A percentile compares a stretch with the other conserved stretches of the same genome.
Evolutionary conservation across 1,140 invertebrate genomes (phyloP).

Genomic region (Temnothorax curvispinosus): DNA sequence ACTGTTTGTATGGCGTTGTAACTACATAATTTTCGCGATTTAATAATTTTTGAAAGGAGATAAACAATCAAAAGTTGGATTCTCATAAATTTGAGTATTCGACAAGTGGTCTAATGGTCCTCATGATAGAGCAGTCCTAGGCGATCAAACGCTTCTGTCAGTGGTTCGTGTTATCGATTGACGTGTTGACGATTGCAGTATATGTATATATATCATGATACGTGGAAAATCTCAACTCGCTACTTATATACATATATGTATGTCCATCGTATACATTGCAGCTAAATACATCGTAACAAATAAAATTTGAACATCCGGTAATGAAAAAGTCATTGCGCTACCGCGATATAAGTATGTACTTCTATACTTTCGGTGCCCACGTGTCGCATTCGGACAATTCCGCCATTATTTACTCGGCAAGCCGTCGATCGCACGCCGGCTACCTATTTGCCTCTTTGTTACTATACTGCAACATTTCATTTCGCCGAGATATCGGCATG

Average conservation of each 20-base stretch:
- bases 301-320: conserved; percentile 11
- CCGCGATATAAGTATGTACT: too few relatives aligned
- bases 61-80: background rate
- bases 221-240: background rate
- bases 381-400: conserved; percentile 11
- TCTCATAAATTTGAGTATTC: background rate
- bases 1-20: background rate
- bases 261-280: background rate
- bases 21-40: background rate
- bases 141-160: background rate
- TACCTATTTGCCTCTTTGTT: conserved; percentile 22
- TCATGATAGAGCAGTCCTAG: too few relatives aligned
- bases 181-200: background rate
- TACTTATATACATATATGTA: background rate
- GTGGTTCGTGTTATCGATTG: background rate
- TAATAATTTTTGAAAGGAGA: background rate
- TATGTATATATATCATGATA: background rate
- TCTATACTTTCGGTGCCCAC: conserved; percentile 6
- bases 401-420: background rate
- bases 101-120: too few relatives aligned
- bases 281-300: background rate
- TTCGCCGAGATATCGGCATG: conserved; percentile 9
- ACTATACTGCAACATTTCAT: conserved; percentile 13
- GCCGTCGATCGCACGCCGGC: conserved; percentile 9
- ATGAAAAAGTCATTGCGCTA: background rate